Conservation (phyloP, 2,888 invertebrate genomes). For the Chalcis sispes region DNA sequence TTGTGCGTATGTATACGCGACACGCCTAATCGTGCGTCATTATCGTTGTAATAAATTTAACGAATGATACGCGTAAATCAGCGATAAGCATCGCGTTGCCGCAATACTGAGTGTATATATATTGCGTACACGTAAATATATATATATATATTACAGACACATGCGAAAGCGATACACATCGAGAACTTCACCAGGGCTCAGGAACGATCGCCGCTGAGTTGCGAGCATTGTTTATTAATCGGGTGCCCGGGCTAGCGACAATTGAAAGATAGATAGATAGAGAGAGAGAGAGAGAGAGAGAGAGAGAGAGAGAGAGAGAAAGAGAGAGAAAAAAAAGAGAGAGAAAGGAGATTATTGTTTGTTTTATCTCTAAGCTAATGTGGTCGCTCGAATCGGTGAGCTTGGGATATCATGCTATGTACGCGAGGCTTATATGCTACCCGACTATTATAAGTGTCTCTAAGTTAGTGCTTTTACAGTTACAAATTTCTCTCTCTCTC, state of each 20-base stretch:
- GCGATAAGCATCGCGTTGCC: slow-evolving; percentile 43
- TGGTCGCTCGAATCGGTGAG: too few species aligned
- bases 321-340: too few species aligned
- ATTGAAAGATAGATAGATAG: too few species aligned
- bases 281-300: too few species aligned
- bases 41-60: slow-evolving; percentile 49
- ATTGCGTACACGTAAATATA: background rate
- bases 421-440: too few species aligned
- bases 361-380: slow-evolving; percentile 47
- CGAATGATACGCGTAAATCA: slow-evolving; percentile 52
- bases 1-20: background rate
- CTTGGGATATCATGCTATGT: too few species aligned
- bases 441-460: too few species aligned
- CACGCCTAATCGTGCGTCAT: slow-evolving; percentile 51
- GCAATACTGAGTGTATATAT: background rate
- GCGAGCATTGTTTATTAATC: slow-evolving; percentile 46
- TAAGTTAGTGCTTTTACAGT: too few species aligned
- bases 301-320: too few species aligned
- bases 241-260: background rate
- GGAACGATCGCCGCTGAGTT: slow-evolving; percentile 2
- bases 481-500: too few species aligned
- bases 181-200: background rate
- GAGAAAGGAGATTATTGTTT: too few species aligned
- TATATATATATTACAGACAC: background rate
- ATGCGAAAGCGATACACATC: slow-evolving; percentile 23